These are phyloP conservation scores for Napeogenes inachia DNA, from an alignment of 2,888 invertebrate species.

Conservation along the genomic window DNA sequence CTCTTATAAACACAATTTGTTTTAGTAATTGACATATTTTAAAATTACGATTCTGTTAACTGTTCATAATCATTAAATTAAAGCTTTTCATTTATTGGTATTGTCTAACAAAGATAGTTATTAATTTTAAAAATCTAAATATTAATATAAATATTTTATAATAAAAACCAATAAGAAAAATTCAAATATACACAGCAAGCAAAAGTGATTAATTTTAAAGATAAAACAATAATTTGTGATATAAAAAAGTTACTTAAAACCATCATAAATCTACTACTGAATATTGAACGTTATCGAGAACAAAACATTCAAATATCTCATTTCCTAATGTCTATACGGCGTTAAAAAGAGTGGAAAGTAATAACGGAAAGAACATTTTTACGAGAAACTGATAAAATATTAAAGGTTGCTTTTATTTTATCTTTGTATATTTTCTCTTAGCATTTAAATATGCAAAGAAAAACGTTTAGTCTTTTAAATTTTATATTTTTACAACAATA, in stretches of 20 bases:
- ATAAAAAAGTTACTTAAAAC: conserved; percentile 4
- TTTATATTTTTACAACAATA: too few species aligned
- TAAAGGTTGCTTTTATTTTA: neutral
- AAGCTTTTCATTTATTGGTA: neutral
- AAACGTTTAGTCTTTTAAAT: too few species aligned
- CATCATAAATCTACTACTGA: conserved; percentile 7
- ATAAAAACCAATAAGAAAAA: too few species aligned
- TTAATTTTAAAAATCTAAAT: too few species aligned
- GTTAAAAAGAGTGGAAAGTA: neutral
- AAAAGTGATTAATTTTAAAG: too few species aligned
- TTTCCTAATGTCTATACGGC: neutral
- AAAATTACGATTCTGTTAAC: neutral
- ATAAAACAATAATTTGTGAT: neutral
- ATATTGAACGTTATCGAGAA: conserved; percentile 8
- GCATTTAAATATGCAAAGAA: too few species aligned
- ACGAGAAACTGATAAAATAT: conserved; percentile 5
- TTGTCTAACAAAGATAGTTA: neutral
- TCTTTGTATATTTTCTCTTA: too few species aligned
- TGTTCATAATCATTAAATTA: too few species aligned
- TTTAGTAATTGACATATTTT: neutral
- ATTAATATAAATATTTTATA: too few species aligned
- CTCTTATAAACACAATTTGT: conserved; percentile 1
- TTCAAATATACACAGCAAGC: too few species aligned
- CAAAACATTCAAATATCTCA: conserved; percentile 11
- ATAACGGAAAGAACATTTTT: neutral